Percentiles rank a stretch among this genome's conserved stretches.
phyloP scores from a whole-genome alignment of 2,888 invertebrate species.

The Pinctada fucata region DNA sequence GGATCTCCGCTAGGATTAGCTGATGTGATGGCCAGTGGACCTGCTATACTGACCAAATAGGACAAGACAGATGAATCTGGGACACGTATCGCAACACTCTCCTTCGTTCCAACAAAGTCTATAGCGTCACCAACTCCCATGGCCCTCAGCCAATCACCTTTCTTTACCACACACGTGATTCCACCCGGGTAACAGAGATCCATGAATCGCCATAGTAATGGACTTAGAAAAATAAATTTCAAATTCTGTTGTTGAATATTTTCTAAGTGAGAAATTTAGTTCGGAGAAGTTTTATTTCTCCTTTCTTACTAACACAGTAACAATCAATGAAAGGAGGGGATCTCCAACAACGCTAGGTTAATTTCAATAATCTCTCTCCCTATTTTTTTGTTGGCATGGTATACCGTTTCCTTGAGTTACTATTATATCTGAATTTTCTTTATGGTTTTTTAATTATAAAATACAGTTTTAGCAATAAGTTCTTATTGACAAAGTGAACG shows the following conservation, averaged over 20 bases:
- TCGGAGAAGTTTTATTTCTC: too few relatives aligned
- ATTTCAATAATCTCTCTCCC: too few relatives aligned
- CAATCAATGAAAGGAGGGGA: too few relatives aligned
- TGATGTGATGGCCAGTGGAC: constrained; percentile 60
- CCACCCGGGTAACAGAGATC: constrained; percentile 59
- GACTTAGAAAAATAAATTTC: constrained; percentile 39
- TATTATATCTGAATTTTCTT: too few relatives aligned
- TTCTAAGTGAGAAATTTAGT: too few relatives aligned
- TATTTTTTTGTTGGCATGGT: too few relatives aligned
- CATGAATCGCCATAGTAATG: constrained; percentile 60
- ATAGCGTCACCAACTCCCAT: constrained; percentile 34
- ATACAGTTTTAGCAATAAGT: background rate
- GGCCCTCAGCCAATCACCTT: constrained; percentile 52
- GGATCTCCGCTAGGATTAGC: constrained; percentile 62
- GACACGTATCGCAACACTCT: constrained; percentile 59
- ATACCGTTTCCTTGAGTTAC: too few relatives aligned
- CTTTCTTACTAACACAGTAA: too few relatives aligned
- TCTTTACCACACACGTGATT: constrained; percentile 61
- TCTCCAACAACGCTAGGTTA: too few relatives aligned
- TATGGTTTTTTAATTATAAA: background rate
- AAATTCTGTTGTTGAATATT: too few relatives aligned
- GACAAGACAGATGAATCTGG: constrained; percentile 60
- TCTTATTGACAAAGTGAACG: background rate
- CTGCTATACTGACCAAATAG: constrained; percentile 56
- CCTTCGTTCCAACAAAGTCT: constrained; percentile 52